phyloP scores from a whole-genome alignment of 2,888 invertebrate genomes.

The Myathropa florea region DNA sequence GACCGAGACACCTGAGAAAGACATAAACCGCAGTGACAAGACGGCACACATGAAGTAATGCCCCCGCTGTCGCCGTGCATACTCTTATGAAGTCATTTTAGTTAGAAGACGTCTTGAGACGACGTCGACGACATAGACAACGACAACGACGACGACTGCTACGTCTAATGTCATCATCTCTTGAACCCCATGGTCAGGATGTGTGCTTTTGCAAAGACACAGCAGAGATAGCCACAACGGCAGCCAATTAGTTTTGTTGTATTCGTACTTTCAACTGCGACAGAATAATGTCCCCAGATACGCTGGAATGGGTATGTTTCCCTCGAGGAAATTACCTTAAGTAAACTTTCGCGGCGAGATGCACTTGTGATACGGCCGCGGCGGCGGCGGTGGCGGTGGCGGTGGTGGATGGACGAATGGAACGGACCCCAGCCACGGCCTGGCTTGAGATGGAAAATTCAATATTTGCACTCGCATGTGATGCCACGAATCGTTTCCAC shows the following conservation, averaged over 20 bases:
- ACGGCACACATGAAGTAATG: constrained; percentile 20
- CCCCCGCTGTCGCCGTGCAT: constrained; percentile 3
- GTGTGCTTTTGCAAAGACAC: constrained; percentile 17
- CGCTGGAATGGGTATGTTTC: constrained; percentile 60
- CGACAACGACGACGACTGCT: constrained; percentile 16
- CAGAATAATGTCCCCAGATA: constrained; percentile 61
- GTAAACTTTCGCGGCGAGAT: constrained; percentile 67
- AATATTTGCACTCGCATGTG: constrained; percentile 63
- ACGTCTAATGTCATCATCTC: constrained; percentile 67
- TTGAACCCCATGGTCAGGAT: constrained; percentile 63
- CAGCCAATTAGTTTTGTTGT: constrained; percentile 70
- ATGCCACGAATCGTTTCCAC: constrained; percentile 57
- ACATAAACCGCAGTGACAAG: not conserved
- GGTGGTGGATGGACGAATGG: too few species aligned
- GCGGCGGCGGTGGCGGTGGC: not conserved
- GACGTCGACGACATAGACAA: constrained; percentile 28
- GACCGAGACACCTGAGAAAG: not conserved
- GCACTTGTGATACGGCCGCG: constrained; percentile 57
- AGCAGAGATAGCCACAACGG: constrained; percentile 53
- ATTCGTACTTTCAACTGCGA: constrained; percentile 46
- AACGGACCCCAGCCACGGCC: not conserved
- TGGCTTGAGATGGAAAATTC: constrained; percentile 53
- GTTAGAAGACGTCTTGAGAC: constrained; percentile 37
- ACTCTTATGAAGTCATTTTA: constrained; percentile 63
- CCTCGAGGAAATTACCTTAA: constrained; percentile 67